A percentile compares a stretch with the other conserved stretches of the same genome.
These are phyloP conservation scores for Cheilosia impressa DNA, from an alignment of 2,888 invertebrate species.

Conservation along the genomic window DNA sequence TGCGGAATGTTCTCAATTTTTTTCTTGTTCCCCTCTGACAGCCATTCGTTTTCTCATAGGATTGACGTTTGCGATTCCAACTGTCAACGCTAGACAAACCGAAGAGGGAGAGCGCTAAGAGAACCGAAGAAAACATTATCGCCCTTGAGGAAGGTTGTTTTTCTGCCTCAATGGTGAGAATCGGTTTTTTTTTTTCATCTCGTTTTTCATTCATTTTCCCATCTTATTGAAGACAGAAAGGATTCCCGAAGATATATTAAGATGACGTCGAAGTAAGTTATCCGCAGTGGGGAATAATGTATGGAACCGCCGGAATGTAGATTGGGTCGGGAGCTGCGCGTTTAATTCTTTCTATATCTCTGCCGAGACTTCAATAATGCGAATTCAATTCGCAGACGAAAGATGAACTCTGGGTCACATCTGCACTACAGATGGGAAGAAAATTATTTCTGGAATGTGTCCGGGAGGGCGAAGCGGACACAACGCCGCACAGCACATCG, in stretches of 20 bases:
- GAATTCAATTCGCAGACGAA: conserved; percentile 75
- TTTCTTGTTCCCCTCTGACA: conserved; percentile 6
- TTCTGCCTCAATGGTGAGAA: conserved; percentile 59
- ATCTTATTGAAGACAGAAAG: conserved; percentile 55
- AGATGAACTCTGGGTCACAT: conserved; percentile 75
- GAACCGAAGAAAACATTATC: conserved; percentile 59
- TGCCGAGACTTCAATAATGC: conserved; percentile 67
- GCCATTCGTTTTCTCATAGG: conserved; percentile 62
- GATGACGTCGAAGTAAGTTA: conserved; percentile 61
- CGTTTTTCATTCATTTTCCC: conserved; percentile 55
- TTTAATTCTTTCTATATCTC: conserved; percentile 22
- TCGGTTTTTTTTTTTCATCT: conserved; percentile 32
- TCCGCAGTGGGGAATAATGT: conserved; percentile 55
- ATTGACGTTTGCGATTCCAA: conserved; percentile 72
- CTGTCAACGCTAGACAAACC: conserved; percentile 61
- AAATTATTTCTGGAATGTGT: conserved; percentile 70
- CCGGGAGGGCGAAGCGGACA: conserved; percentile 40
- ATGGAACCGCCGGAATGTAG: conserved; percentile 60
- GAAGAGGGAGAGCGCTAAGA: not conserved
- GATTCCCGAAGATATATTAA: conserved; percentile 58
- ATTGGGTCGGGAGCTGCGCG: conserved; percentile 37
- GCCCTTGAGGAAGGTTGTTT: conserved; percentile 72
- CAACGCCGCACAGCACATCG: not conserved
- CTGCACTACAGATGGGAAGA: conserved; percentile 67
- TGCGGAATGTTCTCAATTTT: conserved; percentile 70